Conservation (phyloP, 2,113 vertebrate species). For the Corydoras sp. region DNA sequence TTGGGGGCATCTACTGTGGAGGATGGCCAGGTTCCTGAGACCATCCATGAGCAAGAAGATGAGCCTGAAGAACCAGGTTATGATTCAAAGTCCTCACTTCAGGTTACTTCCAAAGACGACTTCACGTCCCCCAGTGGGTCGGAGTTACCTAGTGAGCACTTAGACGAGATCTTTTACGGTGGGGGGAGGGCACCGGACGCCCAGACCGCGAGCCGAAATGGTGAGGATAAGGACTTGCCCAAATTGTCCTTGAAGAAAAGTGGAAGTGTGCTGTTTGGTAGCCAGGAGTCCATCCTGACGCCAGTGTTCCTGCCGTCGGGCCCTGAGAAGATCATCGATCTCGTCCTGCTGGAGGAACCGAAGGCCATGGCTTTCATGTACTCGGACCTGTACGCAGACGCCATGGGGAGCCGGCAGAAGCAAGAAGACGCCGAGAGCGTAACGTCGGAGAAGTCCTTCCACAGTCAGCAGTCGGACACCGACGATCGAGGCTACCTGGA, state of each 20-base stretch:
- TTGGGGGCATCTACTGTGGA: constrained; percentile 30
- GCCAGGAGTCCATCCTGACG: constrained; percentile 74
- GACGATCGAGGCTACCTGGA: constrained; percentile 86
- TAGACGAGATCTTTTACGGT: constrained; percentile 84
- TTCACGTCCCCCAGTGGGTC: constrained; percentile 54
- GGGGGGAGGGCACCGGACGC: constrained; percentile 18
- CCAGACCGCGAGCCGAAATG: constrained; percentile 1
- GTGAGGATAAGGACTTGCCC: neutral
- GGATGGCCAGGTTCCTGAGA: constrained; percentile 37
- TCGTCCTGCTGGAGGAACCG: constrained; percentile 79
- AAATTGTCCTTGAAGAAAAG: constrained; percentile 59
- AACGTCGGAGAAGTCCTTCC: constrained; percentile 77
- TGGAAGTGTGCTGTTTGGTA: constrained; percentile 74
- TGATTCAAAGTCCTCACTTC: constrained; percentile 15
- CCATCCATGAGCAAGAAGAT: constrained; percentile 27
- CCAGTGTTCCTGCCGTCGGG: constrained; percentile 75
- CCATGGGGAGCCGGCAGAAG: constrained; percentile 66
- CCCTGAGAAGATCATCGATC: constrained; percentile 72
- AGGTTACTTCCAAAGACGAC: constrained; percentile 29
- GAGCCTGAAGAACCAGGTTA: constrained; percentile 13
- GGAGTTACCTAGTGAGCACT: constrained; percentile 66
- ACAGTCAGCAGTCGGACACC: constrained; percentile 75
- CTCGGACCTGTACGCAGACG: constrained; percentile 83
- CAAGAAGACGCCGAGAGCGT: constrained; percentile 75
- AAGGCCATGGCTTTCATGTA: constrained; percentile 86